Evolutionary conservation across 2,888 invertebrate species (phyloP), one percentile per base, ranked within the genome.

Genomic region (Craniophora ligustri): DNA sequence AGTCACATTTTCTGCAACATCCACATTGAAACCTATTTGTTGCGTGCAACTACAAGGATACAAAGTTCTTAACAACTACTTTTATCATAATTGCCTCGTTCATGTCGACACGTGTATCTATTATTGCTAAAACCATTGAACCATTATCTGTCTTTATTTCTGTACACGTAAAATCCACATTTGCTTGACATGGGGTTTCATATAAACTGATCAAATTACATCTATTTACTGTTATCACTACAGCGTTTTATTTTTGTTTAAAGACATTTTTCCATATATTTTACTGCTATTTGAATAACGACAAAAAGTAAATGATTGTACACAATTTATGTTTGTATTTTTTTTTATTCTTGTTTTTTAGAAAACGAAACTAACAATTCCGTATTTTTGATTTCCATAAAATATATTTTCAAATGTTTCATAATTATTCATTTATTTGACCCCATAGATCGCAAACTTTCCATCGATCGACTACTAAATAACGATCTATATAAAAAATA

Each of bases 91-190:
- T 66, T 51, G 18, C 51, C 35, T 41, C 18, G 23, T 48, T 36
- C 26, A 26, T 34, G 32, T 47, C 39, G 40, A 47, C 71, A 70
- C 66, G 68, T 66, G 68, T 51, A 68, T 48, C 34, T 65, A 19
- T 56, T 47, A 53, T 28, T 47, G 38, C 30, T 14, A 34, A 23
- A 39, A 21, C 14, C 32, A 32, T 50, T 31, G 32, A 47, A 16
- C 16, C 11, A 14, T 21, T 6, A 55, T 35, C 5, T 18, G 38
- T 30, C 36, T 60, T 40, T 60, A 56, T 36, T 15, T 38, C 13
- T 28, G 13, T 32, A 21, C 2, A 0, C 0, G 14, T 53, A 53
- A 23, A 40, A 47, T 5, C 16, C 16, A 47, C 34, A 41, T 45
- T 65, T 38, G 36, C 30, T 30, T 26, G 31, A 7, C 10, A 42